Base-by-base conservation (phyloP, 2,113 vertebrate species). In the Apteryx owenii region DNA sequence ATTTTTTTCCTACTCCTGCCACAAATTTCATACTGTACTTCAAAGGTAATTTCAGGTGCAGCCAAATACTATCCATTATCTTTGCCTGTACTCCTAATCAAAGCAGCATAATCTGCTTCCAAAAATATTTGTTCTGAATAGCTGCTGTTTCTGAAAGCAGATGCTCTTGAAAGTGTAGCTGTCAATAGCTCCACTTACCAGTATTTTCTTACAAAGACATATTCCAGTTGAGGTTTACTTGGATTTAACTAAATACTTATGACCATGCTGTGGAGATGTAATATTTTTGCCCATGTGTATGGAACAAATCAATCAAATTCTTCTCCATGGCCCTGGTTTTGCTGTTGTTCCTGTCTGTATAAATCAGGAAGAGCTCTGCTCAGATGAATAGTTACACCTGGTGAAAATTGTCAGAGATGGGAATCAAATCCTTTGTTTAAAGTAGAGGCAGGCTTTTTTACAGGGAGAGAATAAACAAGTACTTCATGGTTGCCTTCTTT, bases 161-260 rank as follows among this genome's bases (percentile, higher is more conserved):
- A 95, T 89, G 85, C 92, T 96, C 70, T 85, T 93, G 89, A 85
- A 91, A 97, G 96, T 48, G 46, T 87, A 89, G 71, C 88, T 93
- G 60, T 86, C 91, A 60, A 85, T 65, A 89, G 62, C 70, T 95
- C 70, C 62, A 73, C 66, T 96, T 96, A 95, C 85, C 65, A 82
- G 64, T 10, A 48, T 75, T 97, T 97, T 91, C 85, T 94, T 94
- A 91, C 81, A 94, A 96, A 91, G 95, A 97, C 95, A 93, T 95
- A 97, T 82, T 95, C 72, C 60, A 85, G 26, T 96, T 90, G 95
- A 97, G 96, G 77, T 77, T 87, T 94, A 38, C 82, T 81, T 88
- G n/a, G 51, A 66, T 96, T 94, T 93, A 84, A 86, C 77, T 94
- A 86, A 31, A 65, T 65, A 60, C 83, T 91, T 94, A 92, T 78